Base-by-base conservation (phyloP, 2,888 invertebrate species). In the Nebria brevicollis region DNA sequence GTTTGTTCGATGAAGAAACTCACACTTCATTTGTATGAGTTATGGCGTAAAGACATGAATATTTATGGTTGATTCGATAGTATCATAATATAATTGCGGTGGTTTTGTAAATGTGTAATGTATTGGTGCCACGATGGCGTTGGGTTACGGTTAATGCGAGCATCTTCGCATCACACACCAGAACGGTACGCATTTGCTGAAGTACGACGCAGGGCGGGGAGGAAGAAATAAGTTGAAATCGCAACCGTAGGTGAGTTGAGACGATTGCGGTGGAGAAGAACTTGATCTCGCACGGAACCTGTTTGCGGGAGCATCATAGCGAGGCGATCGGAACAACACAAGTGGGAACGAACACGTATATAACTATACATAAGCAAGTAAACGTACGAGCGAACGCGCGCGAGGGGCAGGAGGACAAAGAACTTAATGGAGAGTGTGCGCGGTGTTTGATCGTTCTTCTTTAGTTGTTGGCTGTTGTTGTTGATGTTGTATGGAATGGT, bases 221-320 rank as follows among this genome's bases (percentile, higher is more conserved):
- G 65, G 66, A 72, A 66, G 75, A 64, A 68, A 74, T 73, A 65
- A 74, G 73, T 73, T 79, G 79, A 79, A 79, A 79, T 79, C 79
- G 79, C 79, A 79, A 79, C 79, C 74, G 75, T 79, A 79, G 79
- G 79, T 79, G 75, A 80, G 78, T 72, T 65, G 78, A 74, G 80
- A 68, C 68, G 80, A 70, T 75, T 68, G 75, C 75, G 77, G 54
- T 54, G 54, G 54, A 54, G 54, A 72, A 77, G 77, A 81, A 81
- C 70, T 81, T 81, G 75, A 72, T 81, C 75, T 80, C 66, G 78
- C 74, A 66, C 65, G 76, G 81, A 81, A 81, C 81, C 81, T 77
- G 81, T 81, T 81, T 81, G 81, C 79, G 73, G 65, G 13, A 73
- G n/a, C 26, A n/a, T 15, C 26, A 20, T 20, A 73, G 42, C 41